Evolutionary conservation across 1,140 invertebrate genomes (phyloP), one percentile per base, ranked within the genome.

Genomic region (Apocrypta bakeri): DNA sequence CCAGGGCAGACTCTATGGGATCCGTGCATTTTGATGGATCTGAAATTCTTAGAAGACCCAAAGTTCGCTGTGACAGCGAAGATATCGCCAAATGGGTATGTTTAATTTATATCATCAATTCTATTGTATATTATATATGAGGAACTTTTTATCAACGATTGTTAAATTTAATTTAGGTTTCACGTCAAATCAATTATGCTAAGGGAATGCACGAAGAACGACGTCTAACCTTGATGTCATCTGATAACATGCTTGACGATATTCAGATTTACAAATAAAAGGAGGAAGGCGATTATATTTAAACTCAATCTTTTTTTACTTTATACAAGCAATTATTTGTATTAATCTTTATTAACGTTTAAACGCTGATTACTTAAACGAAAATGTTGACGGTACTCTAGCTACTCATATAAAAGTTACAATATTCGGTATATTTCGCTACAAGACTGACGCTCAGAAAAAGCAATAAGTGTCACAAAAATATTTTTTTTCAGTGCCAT

Each of bases 181-280:
- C 93, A 3, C 94, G 95, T 85, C 94, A 96, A 91, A 95, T 96
- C 79, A 97, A 97, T 87, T 97, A 97, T 91, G 97, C 97, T 61
- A 97, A 97, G 89, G 95, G 95, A 87, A 94, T 98, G 87, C 96
- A 96, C 89, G 95, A 97, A 89, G 97, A 98, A 93, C 93, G 94
- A 8, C 90, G 88, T 71, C 84, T 92, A 24, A 92, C 91, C 0
- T 80, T 92, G 17, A 89, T 89, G 77, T 92, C 91, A 8, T 92
- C 91, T n/a, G 91, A 92, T 79, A 92, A 90, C 64, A 91, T 92
- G 87, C 79, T 92, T 56, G 91, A 92, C 48, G 91, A 92, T 69
- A 90, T 91, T 72, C 87, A 91, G 27, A 88, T 86, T 48, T 92
- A 92, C 25, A 92, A 91, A 86, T 92, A 89, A 87, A 82, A 71